Conservation (phyloP, 1,140 invertebrate genomes). For the Sinonovacula constricta region DNA sequence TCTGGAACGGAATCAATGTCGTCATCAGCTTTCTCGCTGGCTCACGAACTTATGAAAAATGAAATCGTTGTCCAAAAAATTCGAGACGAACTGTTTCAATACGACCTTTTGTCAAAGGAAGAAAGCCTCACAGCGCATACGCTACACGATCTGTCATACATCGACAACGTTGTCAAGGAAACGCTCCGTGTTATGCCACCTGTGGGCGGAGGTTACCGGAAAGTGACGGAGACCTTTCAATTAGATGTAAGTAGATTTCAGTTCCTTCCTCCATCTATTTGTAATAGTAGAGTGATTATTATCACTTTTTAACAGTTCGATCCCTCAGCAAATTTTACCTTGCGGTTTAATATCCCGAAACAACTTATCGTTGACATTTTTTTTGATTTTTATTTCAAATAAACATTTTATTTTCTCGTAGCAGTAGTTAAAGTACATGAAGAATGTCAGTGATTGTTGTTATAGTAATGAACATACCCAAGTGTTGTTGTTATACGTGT, state of each 20-base stretch:
- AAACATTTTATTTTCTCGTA: background rate
- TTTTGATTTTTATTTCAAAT: background rate
- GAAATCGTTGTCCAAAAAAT: constrained; percentile 51
- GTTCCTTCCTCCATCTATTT: background rate
- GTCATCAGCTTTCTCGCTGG: constrained; percentile 35
- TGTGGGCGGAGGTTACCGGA: constrained; percentile 62
- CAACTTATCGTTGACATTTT: background rate
- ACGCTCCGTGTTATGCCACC: constrained; percentile 63
- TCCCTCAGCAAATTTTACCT: background rate
- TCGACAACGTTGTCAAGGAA: constrained; percentile 62
- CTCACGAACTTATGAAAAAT: constrained; percentile 57
- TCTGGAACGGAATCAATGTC: constrained; percentile 55
- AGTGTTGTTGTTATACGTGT: no score
- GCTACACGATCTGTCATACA: constrained; percentile 58
- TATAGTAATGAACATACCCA: no score
- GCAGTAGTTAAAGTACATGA: background rate
- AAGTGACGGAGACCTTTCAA: constrained; percentile 60
- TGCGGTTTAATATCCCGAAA: background rate
- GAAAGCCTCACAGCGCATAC: constrained; percentile 48
- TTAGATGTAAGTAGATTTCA: constrained; percentile 60
- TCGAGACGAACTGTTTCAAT: constrained; percentile 36
- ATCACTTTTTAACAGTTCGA: background rate
- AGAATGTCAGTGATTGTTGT: no score
- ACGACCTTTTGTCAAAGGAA: background rate
- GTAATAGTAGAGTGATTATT: background rate